phyloP scores from a whole-genome alignment of 2,888 invertebrate genomes.

The Trichogramma dendrolimi region DNA sequence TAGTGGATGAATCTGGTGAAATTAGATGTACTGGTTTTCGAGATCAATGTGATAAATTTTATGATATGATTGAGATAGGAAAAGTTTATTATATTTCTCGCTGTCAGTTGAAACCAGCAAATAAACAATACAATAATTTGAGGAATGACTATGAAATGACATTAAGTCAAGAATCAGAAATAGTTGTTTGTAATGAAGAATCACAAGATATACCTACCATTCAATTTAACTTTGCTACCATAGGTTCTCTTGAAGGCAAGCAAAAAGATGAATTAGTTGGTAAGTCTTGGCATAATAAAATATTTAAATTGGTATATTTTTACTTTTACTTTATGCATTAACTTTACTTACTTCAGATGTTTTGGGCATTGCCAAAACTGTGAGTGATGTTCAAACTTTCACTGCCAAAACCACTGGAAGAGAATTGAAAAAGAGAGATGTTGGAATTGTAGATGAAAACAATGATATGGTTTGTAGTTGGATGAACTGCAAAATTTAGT shows the following conservation, averaged over 20 bases:
- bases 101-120: conserved; percentile 85
- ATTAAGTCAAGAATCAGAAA: conserved; percentile 68
- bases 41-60: conserved; percentile 83
- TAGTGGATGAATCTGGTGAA: conserved; percentile 92
- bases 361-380: conserved; percentile 78
- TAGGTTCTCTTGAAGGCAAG: conserved; percentile 67
- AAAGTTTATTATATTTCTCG: conserved; percentile 85
- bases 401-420: conserved; percentile 71
- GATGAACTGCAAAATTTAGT: neutral
- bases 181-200: conserved; percentile 51
- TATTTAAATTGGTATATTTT: conserved; percentile 2
- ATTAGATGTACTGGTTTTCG: conserved; percentile 89
- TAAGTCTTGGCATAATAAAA: conserved; percentile 48
- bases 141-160: conserved; percentile 97
- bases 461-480: conserved; percentile 61
- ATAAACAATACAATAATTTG: conserved; percentile 78
- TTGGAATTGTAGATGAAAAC: conserved; percentile 81
- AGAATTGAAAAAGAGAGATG: conserved; percentile 84
- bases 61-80: conserved; percentile 79
- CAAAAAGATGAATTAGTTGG: conserved; percentile 69
- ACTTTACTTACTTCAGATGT: conserved; percentile 63
- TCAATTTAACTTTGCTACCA: conserved; percentile 53
- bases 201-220: conserved; percentile 67
- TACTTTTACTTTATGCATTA: neutral
- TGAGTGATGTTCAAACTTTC: conserved; percentile 68